Evolutionary conservation across 2,888 invertebrate genomes (phyloP), one percentile per base, ranked within the genome.

Genomic region (Stenurella melanura): DNA sequence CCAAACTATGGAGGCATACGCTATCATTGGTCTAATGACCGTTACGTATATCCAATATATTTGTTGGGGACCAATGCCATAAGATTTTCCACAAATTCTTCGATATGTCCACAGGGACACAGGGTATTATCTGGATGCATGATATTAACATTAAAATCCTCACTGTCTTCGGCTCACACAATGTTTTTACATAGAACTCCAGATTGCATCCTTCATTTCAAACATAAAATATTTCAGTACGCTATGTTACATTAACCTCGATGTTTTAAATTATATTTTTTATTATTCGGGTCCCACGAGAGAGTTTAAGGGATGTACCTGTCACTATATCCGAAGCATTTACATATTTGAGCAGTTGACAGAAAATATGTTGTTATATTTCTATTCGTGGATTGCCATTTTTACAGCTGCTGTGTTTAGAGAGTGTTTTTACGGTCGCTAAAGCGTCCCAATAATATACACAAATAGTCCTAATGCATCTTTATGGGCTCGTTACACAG

Each of bases 381-480:
- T 19, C 50, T 50, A 42, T 73, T 67, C 64, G 67, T 74, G 76
- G 75, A 78, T 81, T 79, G 78, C 81, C 78, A 81, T 82, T 82
- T 81, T 78, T 80, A 77, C 80, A 81, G 80, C 77, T 78, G 81
- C 77, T 77, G 77, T 81, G 80, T 81, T 83, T 83, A 79, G 82
- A 82, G 50, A 81, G 80, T 75, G 78, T 75, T 83, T 83, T 83
- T 81, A 83, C 79, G 78, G 78, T 79, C 79, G 77, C 78, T 80
- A 81, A 83, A 84, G 80, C 81, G 78, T 81, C 79, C 78, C 80
- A 83, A 82, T 83, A 83, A 82, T 85, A 81, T 80, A 85, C 83
- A 84, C 83, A 84, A 85, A 83, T 83, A 83, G 83, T 83, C 80
- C 79, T 80, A 84, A 83, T 83, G 82, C 81, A 82, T 83, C 80